Base-by-base conservation (phyloP, 92 coral and sea anemone species). In the Hydrozoanthus gracilis region DNA sequence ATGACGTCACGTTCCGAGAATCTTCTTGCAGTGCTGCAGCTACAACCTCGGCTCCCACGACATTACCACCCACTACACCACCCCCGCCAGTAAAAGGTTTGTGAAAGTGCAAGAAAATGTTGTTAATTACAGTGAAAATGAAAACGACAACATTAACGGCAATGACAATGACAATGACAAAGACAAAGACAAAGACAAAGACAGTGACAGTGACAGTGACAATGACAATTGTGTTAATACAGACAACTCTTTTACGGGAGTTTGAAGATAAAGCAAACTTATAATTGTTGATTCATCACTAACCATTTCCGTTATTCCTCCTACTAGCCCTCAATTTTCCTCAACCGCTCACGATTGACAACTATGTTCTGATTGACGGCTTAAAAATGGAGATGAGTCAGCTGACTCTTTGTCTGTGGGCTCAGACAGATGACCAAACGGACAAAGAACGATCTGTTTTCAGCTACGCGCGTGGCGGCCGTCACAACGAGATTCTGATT, bases 401-500 rank as follows among this genome's bases (percentile, higher is more conserved):
- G 67, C 71, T 79, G 58, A 79, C 84, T 8, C 84, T 79, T 48
- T 79, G 84, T 50, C n/a, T 79, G 52, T 79, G 84, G 84, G 84
- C 84, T 61, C 84, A 68, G 10, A 79, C 84, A 14, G 84, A 79
- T 66, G 84, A 79, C 72, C 61, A 79, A 20, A 15, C 84, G 3
- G 56, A 79, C 8, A 79, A 62, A 7, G 56, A 60, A 9, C 84
- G 84, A 45, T 64, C 84, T 6, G 13, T 79, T 49, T 79, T 79
- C 84, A 79, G 84, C 48, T 79, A 79, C 67, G 84, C 84, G 50
- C 84, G 45, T 7, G 84, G 84, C 10, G 55, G 84, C 7, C 85
- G 85, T 10, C 85, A 80, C 54, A 80, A 80, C 56, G 85, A 80
- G 58, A 65, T 80, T 16, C 73, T 80, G 48, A 80, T 80, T 18